Conservation (phyloP, 2,797 vertebrate species). For the Mus caroli region DNA sequence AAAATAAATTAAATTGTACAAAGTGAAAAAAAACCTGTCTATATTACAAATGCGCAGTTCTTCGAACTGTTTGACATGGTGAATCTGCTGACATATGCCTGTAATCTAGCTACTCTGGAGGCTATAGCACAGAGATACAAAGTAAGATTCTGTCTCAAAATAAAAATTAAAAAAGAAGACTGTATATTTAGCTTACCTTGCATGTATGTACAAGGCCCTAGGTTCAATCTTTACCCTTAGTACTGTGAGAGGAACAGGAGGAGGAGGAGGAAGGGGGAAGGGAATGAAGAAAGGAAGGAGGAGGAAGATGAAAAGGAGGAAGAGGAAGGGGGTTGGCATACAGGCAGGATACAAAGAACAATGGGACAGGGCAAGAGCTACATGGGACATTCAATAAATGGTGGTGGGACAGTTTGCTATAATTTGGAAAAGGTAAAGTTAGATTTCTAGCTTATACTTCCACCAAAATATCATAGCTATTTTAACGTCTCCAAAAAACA, state of each 20-base stretch:
- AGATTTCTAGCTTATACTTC: neutral
- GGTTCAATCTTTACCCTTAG: neutral
- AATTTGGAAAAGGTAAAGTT: neutral
- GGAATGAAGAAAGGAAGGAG: neutral
- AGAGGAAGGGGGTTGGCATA: neutral
- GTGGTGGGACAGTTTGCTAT: neutral
- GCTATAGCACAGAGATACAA: neutral
- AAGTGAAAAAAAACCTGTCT: neutral
- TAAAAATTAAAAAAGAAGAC: neutral
- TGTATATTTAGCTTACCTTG: neutral
- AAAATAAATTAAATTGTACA: neutral
- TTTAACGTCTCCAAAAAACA: constrained; percentile 12
- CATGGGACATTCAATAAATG: too few species aligned
- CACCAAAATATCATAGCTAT: neutral
- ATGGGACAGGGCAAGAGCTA: neutral
- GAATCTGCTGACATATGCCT: neutral
- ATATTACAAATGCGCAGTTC: neutral
- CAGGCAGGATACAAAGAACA: neutral
- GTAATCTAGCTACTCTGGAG: neutral
- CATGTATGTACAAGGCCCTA: neutral
- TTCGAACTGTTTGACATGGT: neutral
- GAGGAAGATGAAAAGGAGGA: neutral
- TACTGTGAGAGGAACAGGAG: neutral
- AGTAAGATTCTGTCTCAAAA: neutral
- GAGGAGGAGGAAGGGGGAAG: neutral